These are phyloP conservation scores for Hydropsyche tenuis DNA, from an alignment of 1,140 invertebrate species.

Conservation along the genomic window DNA sequence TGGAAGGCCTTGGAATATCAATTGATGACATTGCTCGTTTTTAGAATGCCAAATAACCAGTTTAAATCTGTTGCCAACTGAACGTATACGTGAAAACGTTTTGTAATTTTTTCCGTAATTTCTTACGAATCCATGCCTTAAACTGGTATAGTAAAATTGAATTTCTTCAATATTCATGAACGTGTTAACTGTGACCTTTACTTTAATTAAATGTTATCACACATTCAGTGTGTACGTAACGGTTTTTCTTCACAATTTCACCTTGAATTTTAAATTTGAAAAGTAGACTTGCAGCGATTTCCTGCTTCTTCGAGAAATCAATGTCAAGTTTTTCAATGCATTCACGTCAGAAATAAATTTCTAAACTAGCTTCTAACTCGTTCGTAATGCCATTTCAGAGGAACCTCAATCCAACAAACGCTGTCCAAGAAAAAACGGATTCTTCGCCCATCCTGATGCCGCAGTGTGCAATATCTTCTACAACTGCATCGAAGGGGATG, in stretches of 20 bases:
- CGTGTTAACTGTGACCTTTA: no score
- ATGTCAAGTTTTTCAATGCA: slow-evolving; percentile 23
- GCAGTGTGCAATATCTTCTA: slow-evolving; percentile 84
- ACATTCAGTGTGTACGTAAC: background rate
- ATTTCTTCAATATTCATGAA: no score
- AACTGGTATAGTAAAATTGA: no score
- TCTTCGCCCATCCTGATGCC: slow-evolving; percentile 85
- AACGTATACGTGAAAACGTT: background rate
- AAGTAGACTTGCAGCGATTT: background rate
- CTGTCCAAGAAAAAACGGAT: slow-evolving; percentile 85
- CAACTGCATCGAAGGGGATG: slow-evolving; percentile 87
- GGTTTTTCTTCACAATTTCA: background rate
- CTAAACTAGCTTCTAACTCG: no score
- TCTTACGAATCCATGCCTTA: no score
- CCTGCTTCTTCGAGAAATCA: slow-evolving; percentile 25
- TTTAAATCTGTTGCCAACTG: slow-evolving; percentile 5
- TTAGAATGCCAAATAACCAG: slow-evolving; percentile 29
- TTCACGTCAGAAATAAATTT: background rate
- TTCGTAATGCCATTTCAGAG: slow-evolving; percentile 62
- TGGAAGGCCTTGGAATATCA: slow-evolving; percentile 32
- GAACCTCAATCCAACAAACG: slow-evolving; percentile 73
- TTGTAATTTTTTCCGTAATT: no score
- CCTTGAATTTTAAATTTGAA: slow-evolving; percentile 12
- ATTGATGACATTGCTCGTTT: slow-evolving; percentile 6
- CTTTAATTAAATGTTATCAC: no score